Evolutionary conservation across 2,888 invertebrate genomes (phyloP).

Genomic region (Troides oblongomaculatus): DNA sequence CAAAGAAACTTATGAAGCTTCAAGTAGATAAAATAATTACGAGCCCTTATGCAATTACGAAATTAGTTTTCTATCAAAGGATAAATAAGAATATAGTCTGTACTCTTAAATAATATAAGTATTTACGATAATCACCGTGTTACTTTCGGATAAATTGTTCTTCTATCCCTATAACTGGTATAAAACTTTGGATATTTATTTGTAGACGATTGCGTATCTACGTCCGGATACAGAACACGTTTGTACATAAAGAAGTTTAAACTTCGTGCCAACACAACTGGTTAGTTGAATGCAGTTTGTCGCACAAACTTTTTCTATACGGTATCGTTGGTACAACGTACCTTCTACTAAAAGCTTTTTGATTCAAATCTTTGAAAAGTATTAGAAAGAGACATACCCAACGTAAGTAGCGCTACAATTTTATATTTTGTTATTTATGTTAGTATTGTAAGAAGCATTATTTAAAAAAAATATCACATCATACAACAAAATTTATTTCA

Average conservation of each 20-base stretch:
- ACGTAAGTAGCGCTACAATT: no score
- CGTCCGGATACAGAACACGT: constrained; percentile 13
- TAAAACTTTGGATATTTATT: not conserved
- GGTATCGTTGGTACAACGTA: constrained; percentile 5
- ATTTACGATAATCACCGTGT: not conserved
- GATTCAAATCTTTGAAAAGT: constrained; percentile 4
- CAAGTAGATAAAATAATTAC: no score
- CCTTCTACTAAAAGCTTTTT: constrained; percentile 4
- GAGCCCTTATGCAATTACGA: no score
- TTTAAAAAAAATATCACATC: no score
- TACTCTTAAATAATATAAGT: not conserved
- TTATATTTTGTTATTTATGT: no score
- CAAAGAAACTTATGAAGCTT: no score
- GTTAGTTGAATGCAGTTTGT: constrained; percentile 23
- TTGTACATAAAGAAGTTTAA: constrained; percentile 20
- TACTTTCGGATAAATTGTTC: not conserved
- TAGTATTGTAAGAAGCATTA: no score
- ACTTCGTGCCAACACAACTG: constrained; percentile 20
- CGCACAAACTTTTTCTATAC: constrained; percentile 22
- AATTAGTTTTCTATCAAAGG: no score
- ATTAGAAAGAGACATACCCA: not conserved
- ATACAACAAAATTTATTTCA: no score
- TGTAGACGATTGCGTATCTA: constrained; percentile 7
- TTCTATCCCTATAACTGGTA: not conserved
- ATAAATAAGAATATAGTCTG: no score